phyloP scores from a whole-genome alignment of 2,797 vertebrate genomes.

The Rousettus madagascariensis region DNA sequence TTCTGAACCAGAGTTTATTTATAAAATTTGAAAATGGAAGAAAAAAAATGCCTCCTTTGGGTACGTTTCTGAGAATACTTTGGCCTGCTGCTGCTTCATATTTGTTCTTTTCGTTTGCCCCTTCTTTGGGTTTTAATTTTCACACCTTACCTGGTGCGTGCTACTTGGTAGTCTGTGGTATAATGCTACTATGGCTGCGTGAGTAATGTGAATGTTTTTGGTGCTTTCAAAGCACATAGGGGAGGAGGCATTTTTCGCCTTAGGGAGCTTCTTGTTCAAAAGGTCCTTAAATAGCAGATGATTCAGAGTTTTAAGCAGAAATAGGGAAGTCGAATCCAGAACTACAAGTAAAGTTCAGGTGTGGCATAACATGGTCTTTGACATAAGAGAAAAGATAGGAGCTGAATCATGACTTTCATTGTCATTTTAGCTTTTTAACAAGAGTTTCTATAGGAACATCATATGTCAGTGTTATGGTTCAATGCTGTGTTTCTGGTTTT shows the following conservation, averaged over 20 bases:
- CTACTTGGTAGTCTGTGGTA: neutral
- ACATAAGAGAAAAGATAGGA: neutral
- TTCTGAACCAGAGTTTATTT: constrained; percentile 23
- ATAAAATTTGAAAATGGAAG: neutral
- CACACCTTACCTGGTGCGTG: neutral
- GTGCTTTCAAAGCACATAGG: neutral
- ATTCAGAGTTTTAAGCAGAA: constrained; percentile 41
- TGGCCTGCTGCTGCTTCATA: neutral
- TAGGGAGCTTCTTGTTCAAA: constrained; percentile 46
- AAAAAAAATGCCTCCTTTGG: neutral
- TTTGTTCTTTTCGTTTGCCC: neutral
- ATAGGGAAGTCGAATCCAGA: constrained; percentile 28
- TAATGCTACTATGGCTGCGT: neutral
- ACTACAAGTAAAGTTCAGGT: constrained; percentile 35
- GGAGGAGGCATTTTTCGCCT: neutral
- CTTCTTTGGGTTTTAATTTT: constrained; percentile 43
- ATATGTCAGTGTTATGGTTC: neutral
- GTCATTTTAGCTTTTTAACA: constrained; percentile 51
- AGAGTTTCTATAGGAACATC: constrained; percentile 23
- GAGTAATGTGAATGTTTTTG: neutral
- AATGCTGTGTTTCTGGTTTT: constrained; percentile 44
- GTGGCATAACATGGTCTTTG: neutral
- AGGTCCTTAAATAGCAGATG: neutral
- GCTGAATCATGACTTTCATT: constrained; percentile 32
- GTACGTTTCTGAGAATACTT: neutral